These are phyloP conservation scores for Rhinella marina DNA, from an alignment of 2,797 vertebrate genomes.

Conservation along the genomic window DNA sequence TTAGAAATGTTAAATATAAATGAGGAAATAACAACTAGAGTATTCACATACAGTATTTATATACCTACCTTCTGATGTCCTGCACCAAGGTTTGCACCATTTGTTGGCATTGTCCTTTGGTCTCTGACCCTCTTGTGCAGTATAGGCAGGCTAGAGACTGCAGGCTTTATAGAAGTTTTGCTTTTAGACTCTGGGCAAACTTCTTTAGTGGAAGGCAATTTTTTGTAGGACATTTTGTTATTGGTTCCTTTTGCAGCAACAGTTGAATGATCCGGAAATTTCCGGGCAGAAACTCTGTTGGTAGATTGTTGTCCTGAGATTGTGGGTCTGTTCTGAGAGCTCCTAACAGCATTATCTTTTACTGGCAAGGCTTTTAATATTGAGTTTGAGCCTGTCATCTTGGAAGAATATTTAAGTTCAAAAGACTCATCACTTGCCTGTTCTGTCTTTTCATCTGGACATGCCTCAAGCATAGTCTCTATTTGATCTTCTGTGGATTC, in stretches of 20 bases:
- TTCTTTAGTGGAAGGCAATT: constrained; percentile 31
- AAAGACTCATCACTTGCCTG: constrained; percentile 68
- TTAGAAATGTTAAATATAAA: background rate
- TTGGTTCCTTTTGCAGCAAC: constrained; percentile 20
- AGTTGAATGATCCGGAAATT: constrained; percentile 36
- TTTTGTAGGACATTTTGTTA: constrained; percentile 41
- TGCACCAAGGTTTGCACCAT: background rate
- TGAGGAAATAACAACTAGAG: background rate
- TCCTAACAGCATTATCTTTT: constrained; percentile 21
- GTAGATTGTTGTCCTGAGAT: constrained; percentile 29
- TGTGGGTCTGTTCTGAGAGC: constrained; percentile 23
- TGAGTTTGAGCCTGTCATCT: background rate
- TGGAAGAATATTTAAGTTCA: constrained; percentile 19
- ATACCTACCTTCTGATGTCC: constrained; percentile 53
- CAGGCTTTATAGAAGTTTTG: constrained; percentile 42
- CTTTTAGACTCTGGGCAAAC: constrained; percentile 17
- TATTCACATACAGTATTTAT: too few species aligned
- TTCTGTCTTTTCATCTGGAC: constrained; percentile 84
- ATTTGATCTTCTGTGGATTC: constrained; percentile 83
- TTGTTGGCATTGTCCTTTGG: constrained; percentile 3
- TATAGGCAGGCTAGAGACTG: constrained; percentile 52
- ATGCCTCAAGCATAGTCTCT: constrained; percentile 88
- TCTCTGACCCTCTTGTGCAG: constrained; percentile 58
- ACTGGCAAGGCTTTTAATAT: background rate
- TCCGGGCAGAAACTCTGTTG: constrained; percentile 19